Evolutionary conservation across 2,888 invertebrate species (phyloP).

Genomic region (Slavum lentiscoides): DNA sequence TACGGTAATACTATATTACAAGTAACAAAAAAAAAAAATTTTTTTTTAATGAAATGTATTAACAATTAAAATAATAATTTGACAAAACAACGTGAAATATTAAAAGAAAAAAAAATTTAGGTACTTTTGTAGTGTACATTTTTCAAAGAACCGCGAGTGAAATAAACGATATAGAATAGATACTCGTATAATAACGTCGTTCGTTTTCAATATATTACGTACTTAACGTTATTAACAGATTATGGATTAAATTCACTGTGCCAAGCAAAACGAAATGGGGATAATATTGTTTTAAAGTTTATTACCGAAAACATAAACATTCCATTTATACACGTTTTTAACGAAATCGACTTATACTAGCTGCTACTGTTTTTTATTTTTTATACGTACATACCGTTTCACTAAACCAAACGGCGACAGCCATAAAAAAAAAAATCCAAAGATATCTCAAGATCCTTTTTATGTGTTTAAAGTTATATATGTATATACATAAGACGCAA

Average conservation of each 20-base stretch:
- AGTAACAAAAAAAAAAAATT: too few relatives aligned
- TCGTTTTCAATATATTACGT: not conserved
- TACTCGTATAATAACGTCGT: not conserved
- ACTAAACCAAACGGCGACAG: too few relatives aligned
- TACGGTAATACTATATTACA: too few relatives aligned
- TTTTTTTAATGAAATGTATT: too few relatives aligned
- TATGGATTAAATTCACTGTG: not conserved
- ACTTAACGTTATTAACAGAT: constrained; percentile 5
- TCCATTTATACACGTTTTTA: not conserved
- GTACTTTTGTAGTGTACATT: not conserved
- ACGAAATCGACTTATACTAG: too few relatives aligned
- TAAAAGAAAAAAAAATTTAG: too few relatives aligned
- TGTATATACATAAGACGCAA: not conserved
- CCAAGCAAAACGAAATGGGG: too few relatives aligned
- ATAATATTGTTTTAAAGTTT: not conserved
- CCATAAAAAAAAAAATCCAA: not conserved
- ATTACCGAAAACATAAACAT: not conserved
- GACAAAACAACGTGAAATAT: too few relatives aligned
- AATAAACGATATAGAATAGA: not conserved
- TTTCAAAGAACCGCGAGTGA: not conserved
- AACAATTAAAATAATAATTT: too few relatives aligned
- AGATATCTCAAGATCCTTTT: not conserved
- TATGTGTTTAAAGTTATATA: not conserved
- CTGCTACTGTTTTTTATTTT: too few relatives aligned
- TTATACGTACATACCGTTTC: too few relatives aligned